These are phyloP conservation scores for Petrocephalus microphthalmus DNA, from an alignment of 2,113 vertebrate species.

Conservation along the genomic window DNA sequence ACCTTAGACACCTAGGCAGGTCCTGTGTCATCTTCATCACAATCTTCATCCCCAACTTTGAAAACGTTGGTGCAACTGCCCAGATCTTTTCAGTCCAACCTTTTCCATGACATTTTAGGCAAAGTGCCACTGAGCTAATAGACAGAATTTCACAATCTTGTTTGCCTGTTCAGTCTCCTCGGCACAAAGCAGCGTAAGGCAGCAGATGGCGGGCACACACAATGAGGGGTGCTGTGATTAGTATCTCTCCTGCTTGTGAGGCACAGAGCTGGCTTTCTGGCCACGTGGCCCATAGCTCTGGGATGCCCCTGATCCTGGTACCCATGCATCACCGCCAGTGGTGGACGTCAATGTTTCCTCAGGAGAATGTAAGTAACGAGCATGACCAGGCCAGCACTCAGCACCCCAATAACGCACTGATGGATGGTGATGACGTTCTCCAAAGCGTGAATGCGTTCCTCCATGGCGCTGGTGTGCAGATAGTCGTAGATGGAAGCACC, in stretches of 20 bases:
- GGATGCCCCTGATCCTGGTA: neutral
- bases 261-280: neutral
- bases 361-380: conserved; percentile 63
- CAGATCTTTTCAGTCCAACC: no score
- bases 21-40: neutral
- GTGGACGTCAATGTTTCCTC: conserved; percentile 56
- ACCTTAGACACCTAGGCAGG: neutral
- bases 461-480: conserved; percentile 67
- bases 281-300: no score
- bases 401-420: conserved; percentile 60
- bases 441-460: conserved; percentile 64
- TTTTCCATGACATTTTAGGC: no score
- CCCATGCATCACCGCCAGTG: neutral
- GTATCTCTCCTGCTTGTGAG: conserved; percentile 26
- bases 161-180: neutral
- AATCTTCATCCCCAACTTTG: neutral
- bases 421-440: conserved; percentile 60
- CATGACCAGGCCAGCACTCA: conserved; percentile 51
- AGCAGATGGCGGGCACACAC: neutral
- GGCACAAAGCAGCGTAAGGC: conserved; percentile 31
- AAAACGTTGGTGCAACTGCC: no score
- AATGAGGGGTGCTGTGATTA: neutral
- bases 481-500: conserved; percentile 67
- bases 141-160: neutral
- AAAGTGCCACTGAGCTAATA: neutral